These are phyloP conservation scores for Tenodera sinensis DNA, from an alignment of 2,888 invertebrate genomes.

Conservation along the genomic window DNA sequence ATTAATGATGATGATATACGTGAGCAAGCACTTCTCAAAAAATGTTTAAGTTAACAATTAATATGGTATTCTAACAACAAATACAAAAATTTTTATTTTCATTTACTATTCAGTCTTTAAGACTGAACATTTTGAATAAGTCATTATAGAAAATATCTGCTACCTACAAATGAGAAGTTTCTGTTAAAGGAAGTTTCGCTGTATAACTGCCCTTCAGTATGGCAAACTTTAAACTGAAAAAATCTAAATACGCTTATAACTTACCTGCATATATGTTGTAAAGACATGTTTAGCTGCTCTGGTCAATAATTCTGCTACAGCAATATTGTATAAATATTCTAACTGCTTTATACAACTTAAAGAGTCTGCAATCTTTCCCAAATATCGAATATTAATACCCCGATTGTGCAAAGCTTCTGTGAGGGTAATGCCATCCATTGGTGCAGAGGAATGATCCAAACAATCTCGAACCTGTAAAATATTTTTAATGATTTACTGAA, in stretches of 20 bases:
- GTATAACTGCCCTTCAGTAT: no score
- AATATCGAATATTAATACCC: conserved; percentile 95
- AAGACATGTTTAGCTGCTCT: conserved; percentile 93
- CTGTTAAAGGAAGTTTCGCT: no score
- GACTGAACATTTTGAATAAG: no score
- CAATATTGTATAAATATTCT: conserved; percentile 84
- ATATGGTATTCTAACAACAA: no score
- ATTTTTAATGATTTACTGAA: background rate
- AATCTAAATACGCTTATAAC: background rate
- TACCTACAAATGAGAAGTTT: no score
- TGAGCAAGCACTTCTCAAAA: no score
- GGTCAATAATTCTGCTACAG: conserved; percentile 83
- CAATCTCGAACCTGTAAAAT: conserved; percentile 74
- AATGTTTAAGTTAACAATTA: no score
- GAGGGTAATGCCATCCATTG: conserved; percentile 91
- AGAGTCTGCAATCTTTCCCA: conserved; percentile 85
- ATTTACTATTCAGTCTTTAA: no score
- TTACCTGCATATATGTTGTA: conserved; percentile 80
- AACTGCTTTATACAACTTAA: conserved; percentile 74
- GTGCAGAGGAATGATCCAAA: conserved; percentile 85
- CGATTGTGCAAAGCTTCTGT: conserved; percentile 91
- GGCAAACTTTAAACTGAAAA: no score
- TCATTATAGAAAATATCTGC: no score
- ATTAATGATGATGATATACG: background rate
- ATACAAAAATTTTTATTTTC: no score